phyloP scores from a whole-genome alignment of 2,888 invertebrate genomes.

The Synanthedon myopaeformis region DNA sequence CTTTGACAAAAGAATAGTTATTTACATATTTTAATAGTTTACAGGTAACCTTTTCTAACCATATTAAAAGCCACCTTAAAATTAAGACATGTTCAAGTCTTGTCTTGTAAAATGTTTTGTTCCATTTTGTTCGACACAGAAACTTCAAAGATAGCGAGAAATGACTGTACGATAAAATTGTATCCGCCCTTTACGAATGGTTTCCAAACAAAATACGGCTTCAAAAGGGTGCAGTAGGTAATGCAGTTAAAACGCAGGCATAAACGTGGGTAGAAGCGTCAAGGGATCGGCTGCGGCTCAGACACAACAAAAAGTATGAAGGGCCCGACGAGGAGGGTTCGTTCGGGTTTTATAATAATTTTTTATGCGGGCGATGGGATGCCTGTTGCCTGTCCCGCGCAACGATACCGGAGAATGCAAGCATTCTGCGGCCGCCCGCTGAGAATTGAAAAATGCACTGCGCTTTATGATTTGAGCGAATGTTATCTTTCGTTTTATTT shows the following conservation, averaged over 20 bases:
- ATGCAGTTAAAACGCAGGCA: constrained; percentile 11
- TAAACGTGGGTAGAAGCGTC: constrained; percentile 11
- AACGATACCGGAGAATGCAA: background rate
- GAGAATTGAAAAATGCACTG: background rate
- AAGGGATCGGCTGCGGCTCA: constrained; percentile 13
- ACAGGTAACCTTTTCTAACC: no score
- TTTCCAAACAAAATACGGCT: constrained; percentile 14
- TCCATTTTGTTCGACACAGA: background rate
- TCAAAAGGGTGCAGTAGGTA: constrained; percentile 36
- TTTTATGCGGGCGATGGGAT: constrained; percentile 32
- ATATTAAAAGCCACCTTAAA: no score
- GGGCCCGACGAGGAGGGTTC: constrained; percentile 28
- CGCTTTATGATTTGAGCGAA: background rate
- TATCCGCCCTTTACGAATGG: background rate
- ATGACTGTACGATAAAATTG: constrained; percentile 3
- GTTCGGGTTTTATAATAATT: constrained; percentile 29
- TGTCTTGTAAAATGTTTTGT: no score
- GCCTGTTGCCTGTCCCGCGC: constrained; percentile 9
- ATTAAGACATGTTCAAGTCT: no score
- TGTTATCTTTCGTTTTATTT: background rate
- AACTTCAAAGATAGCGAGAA: background rate
- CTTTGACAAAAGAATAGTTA: no score
- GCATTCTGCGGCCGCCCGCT: background rate
- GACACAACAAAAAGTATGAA: constrained; percentile 31
- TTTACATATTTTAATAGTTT: no score